A percentile compares a stretch with the other conserved stretches of the same genome.
phyloP scores from a whole-genome alignment of 2,888 invertebrate species.

The Lithophane semibrunnea region DNA sequence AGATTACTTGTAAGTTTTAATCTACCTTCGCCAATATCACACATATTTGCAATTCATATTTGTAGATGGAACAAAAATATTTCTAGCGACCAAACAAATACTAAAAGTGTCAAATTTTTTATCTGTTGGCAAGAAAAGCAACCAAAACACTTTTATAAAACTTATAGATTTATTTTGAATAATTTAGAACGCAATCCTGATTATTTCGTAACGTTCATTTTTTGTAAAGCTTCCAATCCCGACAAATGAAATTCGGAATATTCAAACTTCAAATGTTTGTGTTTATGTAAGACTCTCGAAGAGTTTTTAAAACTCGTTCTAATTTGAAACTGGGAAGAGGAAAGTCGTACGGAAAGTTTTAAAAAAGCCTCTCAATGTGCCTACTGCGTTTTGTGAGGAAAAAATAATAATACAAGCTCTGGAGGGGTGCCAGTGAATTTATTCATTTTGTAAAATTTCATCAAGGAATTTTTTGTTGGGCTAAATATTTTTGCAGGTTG shows the following conservation, averaged over 20 bases:
- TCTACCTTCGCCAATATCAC: not conserved
- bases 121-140: not conserved
- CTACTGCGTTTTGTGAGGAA: not conserved
- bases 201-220: conserved; percentile 31
- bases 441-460: conserved; percentile 20
- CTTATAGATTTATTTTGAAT: conserved; percentile 21
- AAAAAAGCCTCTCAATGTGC: not conserved
- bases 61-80: not conserved
- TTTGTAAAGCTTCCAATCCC: conserved; percentile 16
- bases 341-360: conserved; percentile 19
- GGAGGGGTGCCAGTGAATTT: not conserved
- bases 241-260: conserved; percentile 42
- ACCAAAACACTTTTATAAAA: not conserved
- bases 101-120: not conserved
- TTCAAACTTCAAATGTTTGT: conserved; percentile 52
- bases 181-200: conserved; percentile 37
- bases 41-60: not conserved
- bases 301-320: conserved; percentile 25
- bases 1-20: not conserved
- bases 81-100: not conserved
- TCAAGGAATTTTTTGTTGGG: conserved; percentile 6
- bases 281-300: conserved; percentile 15
- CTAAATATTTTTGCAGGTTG: conserved; percentile 13
- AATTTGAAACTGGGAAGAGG: conserved; percentile 15
- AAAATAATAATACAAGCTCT: not conserved